Conservation (phyloP, 2,797 vertebrate genomes). For the Rhabdophis nuchalis region DNA sequence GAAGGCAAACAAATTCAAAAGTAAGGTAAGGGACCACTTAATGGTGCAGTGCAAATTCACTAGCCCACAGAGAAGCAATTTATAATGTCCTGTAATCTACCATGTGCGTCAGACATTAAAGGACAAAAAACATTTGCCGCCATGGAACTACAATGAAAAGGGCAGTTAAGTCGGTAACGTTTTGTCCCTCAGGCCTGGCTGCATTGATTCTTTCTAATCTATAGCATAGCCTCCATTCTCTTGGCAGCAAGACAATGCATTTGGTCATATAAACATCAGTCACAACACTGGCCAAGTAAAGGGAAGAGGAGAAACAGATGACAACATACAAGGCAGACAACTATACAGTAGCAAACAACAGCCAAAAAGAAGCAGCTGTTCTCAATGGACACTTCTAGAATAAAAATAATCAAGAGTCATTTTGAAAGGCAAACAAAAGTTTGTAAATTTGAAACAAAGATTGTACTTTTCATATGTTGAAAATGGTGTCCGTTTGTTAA, state of each 20-base stretch:
- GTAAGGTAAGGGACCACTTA: neutral
- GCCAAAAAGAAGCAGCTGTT: neutral
- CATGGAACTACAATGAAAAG: neutral
- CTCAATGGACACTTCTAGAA: no score
- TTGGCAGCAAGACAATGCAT: neutral
- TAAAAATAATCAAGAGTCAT: no score
- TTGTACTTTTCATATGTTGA: no score
- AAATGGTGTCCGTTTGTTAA: no score
- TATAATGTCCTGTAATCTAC: neutral
- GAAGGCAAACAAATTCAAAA: neutral
- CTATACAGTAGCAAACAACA: neutral
- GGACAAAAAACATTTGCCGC: neutral
- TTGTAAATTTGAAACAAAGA: neutral
- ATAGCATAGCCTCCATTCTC: no score
- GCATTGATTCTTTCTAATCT: neutral
- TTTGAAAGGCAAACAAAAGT: neutral
- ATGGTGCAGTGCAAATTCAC: neutral
- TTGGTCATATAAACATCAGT: neutral
- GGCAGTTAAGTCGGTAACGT: neutral
- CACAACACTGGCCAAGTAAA: neutral
- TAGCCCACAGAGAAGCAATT: neutral
- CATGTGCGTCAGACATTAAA: neutral
- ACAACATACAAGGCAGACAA: neutral
- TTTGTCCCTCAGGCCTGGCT: neutral
- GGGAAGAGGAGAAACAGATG: neutral